Evolutionary conservation across 2,888 invertebrate species (phyloP), one percentile per base, ranked within the genome.

Genomic region (Hirtodrosophila cameraria): DNA sequence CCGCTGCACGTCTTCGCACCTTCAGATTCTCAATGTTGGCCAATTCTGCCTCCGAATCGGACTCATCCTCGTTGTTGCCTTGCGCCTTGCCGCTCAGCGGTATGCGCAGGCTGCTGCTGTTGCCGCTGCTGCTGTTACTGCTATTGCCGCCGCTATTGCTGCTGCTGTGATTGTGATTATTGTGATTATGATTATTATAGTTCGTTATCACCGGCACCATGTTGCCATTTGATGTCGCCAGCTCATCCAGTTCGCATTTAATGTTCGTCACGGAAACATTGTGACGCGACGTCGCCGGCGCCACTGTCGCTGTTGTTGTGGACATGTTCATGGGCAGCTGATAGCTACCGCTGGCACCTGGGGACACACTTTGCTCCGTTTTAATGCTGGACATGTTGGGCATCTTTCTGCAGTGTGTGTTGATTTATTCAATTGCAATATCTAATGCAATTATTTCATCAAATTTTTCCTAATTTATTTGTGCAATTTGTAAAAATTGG

Each of bases 211-310:
- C 88, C 12, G 89, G 89, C 49, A 89, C 88, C 52, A 88, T 61
- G 62, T 88, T 88, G 74, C 89, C 77, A 62, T 88, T 81, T 9
- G 83, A 72, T 25, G 85, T 75, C 35, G 81, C 62, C 38, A 82
- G 57, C 35, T 88, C 86, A 41, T 89, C 90, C 58, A 89, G 80
- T 65, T 90, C 90, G 63, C 91, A 91, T 80, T 95, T 95, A 91
- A 96, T 96, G 77, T 95, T 95, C 75, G 96, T 96, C 87, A 96
- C 95, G 61, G 96, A 95, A 58, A 96, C 94, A 92, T 96, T 90
- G 67, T 90, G 80, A 2, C 78, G 55, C n/a, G 18, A 62, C 11
- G 78, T 69, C 11, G 76, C 48, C 30, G 6, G 31, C 8, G 11
- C 66, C 15, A 54, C n/a, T 9, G 62, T 15, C 8, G 57, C 39